These are phyloP conservation scores for Scaptomyza pallida DNA, from an alignment of 1,140 invertebrate genomes.

Conservation along the genomic window DNA sequence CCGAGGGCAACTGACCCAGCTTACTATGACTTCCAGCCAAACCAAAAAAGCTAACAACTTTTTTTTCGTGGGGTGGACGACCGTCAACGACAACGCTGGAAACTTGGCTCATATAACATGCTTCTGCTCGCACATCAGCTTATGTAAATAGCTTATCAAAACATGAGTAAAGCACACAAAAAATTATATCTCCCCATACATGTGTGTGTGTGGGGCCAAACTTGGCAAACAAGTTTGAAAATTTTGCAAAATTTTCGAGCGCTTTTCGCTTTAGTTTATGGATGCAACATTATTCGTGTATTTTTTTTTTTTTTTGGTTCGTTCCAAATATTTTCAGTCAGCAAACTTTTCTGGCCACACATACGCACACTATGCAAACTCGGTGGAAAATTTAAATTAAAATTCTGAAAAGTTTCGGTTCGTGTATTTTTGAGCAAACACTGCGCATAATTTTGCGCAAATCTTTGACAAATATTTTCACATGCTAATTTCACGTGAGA, in stretches of 20 bases:
- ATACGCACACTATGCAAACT: slow-evolving; percentile 34
- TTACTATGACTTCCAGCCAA: slow-evolving; percentile 42
- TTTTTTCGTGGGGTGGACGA: slow-evolving; percentile 5
- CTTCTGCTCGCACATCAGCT: slow-evolving; percentile 59
- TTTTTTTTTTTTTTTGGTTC: too few species aligned
- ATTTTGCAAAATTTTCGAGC: slow-evolving; percentile 73
- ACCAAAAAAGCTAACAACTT: slow-evolving; percentile 19
- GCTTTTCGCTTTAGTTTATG: slow-evolving; percentile 74
- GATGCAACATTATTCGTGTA: slow-evolving; percentile 69
- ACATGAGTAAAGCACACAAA: slow-evolving; percentile 31
- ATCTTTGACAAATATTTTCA: slow-evolving; percentile 81
- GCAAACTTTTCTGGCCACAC: slow-evolving; percentile 59
- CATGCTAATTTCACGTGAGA: slow-evolving; percentile 78
- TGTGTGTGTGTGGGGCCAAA: slow-evolving; percentile 17
- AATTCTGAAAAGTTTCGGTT: slow-evolving; percentile 73
- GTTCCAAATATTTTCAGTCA: slow-evolving; percentile 71
- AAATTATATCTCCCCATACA: neutral
- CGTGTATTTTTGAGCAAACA: slow-evolving; percentile 72
- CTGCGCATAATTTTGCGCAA: slow-evolving; percentile 79
- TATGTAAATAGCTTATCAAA: slow-evolving; percentile 75
- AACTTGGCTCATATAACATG: slow-evolving; percentile 51
- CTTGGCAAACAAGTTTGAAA: slow-evolving; percentile 72
- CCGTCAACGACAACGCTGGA: neutral
- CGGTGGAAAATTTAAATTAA: slow-evolving; percentile 76
- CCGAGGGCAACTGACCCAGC: slow-evolving; percentile 46